Percentiles rank a stretch among this genome's conserved stretches.
These are phyloP conservation scores for Gadopsis bispinosus DNA, from an alignment of 2,797 vertebrate genomes.

Conservation along the genomic window DNA sequence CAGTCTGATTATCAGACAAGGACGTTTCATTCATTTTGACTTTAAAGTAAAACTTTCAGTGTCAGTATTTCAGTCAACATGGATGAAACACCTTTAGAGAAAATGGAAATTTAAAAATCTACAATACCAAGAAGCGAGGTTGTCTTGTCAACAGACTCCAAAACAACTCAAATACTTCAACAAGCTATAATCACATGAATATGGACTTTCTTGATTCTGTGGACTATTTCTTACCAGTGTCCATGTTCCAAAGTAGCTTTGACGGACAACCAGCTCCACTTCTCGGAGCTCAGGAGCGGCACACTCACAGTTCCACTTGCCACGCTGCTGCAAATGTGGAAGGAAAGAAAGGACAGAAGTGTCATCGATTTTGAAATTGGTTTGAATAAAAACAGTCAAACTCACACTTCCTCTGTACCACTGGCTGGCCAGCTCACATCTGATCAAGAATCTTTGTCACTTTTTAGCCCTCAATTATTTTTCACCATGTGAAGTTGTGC, in stretches of 20 bases:
- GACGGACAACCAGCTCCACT: slow-evolving; percentile 36
- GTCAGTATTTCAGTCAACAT: background rate
- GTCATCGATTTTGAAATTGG: background rate
- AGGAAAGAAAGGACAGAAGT: background rate
- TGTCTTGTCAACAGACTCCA: background rate
- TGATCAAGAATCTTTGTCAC: background rate
- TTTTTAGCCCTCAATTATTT: background rate
- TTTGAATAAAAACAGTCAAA: background rate
- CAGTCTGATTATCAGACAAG: background rate
- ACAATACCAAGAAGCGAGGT: background rate
- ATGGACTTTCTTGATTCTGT: no score
- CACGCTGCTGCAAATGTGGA: slow-evolving; percentile 43
- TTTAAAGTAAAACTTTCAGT: background rate
- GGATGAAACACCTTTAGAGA: background rate
- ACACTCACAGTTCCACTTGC: slow-evolving; percentile 69
- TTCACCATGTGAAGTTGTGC: background rate
- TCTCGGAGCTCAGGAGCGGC: slow-evolving; percentile 36
- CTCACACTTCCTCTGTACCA: background rate
- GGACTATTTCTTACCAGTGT: background rate
- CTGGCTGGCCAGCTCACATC: background rate
- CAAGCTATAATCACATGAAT: background rate
- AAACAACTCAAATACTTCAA: background rate
- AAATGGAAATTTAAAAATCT: background rate
- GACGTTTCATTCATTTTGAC: no score
- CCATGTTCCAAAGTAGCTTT: slow-evolving; percentile 47